Conservation (phyloP, 2,113 vertebrate species). For the Oxyura jamaicensis region DNA sequence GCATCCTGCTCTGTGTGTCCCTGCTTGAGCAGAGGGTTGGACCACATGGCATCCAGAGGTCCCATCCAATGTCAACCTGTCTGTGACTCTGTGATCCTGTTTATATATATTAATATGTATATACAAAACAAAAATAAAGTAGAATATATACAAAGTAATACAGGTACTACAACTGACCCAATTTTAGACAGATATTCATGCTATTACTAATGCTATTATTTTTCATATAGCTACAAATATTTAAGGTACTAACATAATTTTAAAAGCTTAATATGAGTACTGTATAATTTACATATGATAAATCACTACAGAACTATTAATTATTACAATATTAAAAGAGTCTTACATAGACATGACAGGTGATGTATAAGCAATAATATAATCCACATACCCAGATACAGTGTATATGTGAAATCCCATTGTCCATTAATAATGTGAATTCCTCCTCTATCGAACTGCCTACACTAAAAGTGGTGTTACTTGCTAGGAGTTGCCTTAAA, state of each 20-base stretch:
- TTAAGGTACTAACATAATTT: not conserved
- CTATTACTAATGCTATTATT: not conserved
- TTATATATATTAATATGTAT: not conserved
- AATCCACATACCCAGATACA: not conserved
- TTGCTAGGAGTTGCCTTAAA: not conserved
- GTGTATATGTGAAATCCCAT: not conserved
- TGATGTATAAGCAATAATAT: not conserved
- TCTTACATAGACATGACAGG: not conserved
- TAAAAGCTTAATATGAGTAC: fast-evolving
- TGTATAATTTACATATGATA: not conserved
- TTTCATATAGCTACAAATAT: not conserved
- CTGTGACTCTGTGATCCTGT: not conserved
- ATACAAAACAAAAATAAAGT: not conserved
- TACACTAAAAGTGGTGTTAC: not conserved
- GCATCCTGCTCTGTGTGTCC: not conserved
- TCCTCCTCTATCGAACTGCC: not conserved
- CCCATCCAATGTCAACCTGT: not conserved
- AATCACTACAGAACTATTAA: not conserved
- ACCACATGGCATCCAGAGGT: not conserved
- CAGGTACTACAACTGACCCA: fast-evolving
- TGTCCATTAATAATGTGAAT: not conserved
- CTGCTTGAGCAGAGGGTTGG: not conserved
- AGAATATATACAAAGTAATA: not conserved
- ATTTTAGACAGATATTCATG: not conserved
- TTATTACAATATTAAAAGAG: not conserved